phyloP scores from a whole-genome alignment of 2,113 vertebrate species.

The Sander vitreus region DNA sequence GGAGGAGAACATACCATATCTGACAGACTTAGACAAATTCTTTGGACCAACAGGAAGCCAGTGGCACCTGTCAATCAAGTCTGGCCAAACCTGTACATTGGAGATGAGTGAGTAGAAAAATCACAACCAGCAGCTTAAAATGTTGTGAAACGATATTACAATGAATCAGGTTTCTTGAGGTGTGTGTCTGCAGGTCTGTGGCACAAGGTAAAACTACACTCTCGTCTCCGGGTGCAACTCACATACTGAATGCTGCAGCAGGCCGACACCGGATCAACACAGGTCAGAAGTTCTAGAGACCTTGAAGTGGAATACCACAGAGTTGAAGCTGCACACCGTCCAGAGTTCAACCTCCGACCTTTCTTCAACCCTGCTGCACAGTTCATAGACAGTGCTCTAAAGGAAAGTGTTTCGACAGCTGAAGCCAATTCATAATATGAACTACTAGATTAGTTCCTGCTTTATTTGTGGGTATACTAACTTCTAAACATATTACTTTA shows the following conservation, averaged over 20 bases:
- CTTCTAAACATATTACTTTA: not conserved
- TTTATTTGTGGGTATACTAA: not conserved
- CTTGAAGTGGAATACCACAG: conserved; percentile 83
- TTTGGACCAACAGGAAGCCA: conserved; percentile 65
- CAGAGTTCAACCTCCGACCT: conserved; percentile 86
- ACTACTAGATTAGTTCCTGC: not conserved
- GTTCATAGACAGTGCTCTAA: conserved; percentile 86
- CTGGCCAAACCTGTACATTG: conserved; percentile 61
- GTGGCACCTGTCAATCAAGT: conserved; percentile 55
- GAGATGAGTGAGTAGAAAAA: conserved; percentile 59
- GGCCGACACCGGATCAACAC: conserved; percentile 86
- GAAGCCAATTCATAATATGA: not conserved
- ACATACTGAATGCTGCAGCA: conserved; percentile 85
- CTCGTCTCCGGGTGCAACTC: conserved; percentile 85
- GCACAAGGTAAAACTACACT: conserved; percentile 86
- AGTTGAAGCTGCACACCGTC: conserved; percentile 88
- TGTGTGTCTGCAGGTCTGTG: conserved; percentile 40
- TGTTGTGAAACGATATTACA: not conserved
- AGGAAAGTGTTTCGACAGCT: conserved; percentile 52
- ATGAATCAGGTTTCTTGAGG: not conserved
- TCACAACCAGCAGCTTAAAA: not conserved
- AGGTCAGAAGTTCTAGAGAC: conserved; percentile 83
- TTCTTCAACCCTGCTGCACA: conserved; percentile 87
- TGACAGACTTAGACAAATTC: conserved; percentile 62
- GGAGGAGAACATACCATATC: conserved; percentile 46